Evolutionary conservation across 1,140 invertebrate species (phyloP), one percentile per base, ranked within the genome.

Genomic region (Agrilus planipennis): DNA sequence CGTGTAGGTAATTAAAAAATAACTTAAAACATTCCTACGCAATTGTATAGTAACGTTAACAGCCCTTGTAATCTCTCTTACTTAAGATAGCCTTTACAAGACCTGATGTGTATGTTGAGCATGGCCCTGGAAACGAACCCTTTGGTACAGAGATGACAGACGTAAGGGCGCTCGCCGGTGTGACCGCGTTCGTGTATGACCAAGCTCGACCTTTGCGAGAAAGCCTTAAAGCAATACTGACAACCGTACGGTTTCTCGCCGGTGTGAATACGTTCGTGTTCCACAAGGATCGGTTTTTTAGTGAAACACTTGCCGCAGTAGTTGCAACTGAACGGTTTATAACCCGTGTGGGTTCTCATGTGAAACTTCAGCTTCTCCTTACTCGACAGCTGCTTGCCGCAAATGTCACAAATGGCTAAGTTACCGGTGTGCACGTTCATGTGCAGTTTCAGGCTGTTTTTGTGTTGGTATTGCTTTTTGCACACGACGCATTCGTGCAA

Each of bases 161-260:
- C 50, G 34, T 61, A 66, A 0, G 63, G 63, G 38, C 64, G 63
- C 32, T 62, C 59, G 5, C 60, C 63, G 6, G 61, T 60, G 37
- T 71, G 68, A 1, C 55, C 54, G 9, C 56, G 50, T 4, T 59
- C 49, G 38, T 69, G 67, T 2, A 76, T 76, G 16, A 74, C 68
- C 11, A 80, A 55, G 22, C 65, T 67, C 4, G 76, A 79, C 5
- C 75, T 71, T 51, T 81, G 79, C 0, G 75, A 79, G 52, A 84
- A 84, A 12, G 69, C 54, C 45, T 79, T 68, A 20, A 68, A 61
- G 54, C 80, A 83, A n/a, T 63, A 48, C 18, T 60, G 56, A 51
- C 72, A 73, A 3, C 49, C 49, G 45, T 64, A 73, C 9, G 69
- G 69, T 42, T 67, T 63, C 35, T 70, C 65, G 2, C 68, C 67